Base-by-base conservation (phyloP, 2,113 vertebrate genomes). In the Cephalopholis sonnerati region DNA sequence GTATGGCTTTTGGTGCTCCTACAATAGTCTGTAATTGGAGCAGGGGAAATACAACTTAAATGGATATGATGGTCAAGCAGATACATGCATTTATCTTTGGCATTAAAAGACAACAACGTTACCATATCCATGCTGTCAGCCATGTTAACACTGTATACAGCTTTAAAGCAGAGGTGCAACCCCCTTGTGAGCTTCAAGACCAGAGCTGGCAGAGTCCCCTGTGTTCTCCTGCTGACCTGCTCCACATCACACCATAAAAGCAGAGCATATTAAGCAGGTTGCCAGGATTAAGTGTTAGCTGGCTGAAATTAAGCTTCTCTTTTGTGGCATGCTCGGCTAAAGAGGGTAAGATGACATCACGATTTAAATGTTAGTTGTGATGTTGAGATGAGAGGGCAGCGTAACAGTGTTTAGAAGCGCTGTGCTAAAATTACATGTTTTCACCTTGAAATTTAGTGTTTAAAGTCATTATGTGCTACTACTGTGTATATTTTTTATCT, bases 291-390 rank as follows among this genome's bases (percentile, higher is more conserved):
- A 81, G 54, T 68, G 54, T 61, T 80, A 41, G 51, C 77, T 66
- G 53, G 55, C 65, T 85, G 59, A 74, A 77, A 83, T 79, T 44
- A 90, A 85, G 80, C 70, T 72, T 77, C 55, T 72, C 24, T 75
- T 77, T 77, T 41, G 68, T 79, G 81, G 39, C 64, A 25, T 39
- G 69, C 75, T 71, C 7, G 48, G 70, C 64, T 81, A 32, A 55
- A 70, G 50, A 2, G 9, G 24, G 16, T 39, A 1, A 27, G 25
- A 15, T 80, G 78, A 91, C 15, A 24, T 80, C 75, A 57, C 46
- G 39, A 51, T 71, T 70, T 39, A 68, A 79, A 80, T 22, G 46
- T 61, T 48, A 59, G 36, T 62, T 69, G 5, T 61, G 44, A 48
- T 41, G 32, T 24, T n/a, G 17, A 53, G 51, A 48, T 74, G 29